These are phyloP conservation scores for Apus apus DNA, from an alignment of 2,113 vertebrate genomes.

Conservation along the genomic window DNA sequence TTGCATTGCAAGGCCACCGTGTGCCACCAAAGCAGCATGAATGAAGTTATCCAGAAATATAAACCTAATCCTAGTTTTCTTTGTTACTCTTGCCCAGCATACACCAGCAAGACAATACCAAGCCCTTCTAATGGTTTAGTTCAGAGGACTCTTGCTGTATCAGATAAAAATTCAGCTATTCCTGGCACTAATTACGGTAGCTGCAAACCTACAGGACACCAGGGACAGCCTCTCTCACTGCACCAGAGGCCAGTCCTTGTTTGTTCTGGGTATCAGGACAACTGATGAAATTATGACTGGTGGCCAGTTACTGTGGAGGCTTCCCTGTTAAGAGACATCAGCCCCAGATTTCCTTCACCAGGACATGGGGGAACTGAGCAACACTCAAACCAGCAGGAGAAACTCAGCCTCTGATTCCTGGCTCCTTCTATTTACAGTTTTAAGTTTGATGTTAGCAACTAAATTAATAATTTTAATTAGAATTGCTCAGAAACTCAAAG, in stretches of 20 bases:
- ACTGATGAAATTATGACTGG: background rate
- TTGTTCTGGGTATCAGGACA: background rate
- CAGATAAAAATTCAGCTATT: slow-evolving; percentile 13
- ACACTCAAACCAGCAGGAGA: background rate
- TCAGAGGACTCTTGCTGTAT: background rate
- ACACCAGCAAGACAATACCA: background rate
- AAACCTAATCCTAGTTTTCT: background rate
- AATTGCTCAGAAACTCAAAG: background rate
- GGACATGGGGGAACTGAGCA: background rate
- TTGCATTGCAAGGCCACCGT: background rate
- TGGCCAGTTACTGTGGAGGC: background rate
- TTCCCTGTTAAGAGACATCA: background rate
- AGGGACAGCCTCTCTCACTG: background rate
- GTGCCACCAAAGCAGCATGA: background rate
- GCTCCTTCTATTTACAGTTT: background rate
- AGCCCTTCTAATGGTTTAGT: background rate
- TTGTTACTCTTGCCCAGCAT: background rate
- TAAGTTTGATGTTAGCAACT: background rate
- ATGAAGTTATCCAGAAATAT: background rate
- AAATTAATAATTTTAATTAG: background rate
- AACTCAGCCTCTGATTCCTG: background rate
- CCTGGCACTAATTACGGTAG: slow-evolving; percentile 8
- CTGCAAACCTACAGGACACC: background rate
- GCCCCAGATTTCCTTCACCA: background rate
- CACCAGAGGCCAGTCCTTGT: background rate